A percentile compares a stretch with the other conserved stretches of the same genome.
These are phyloP conservation scores for Apis dorsata DNA, from an alignment of 1,140 invertebrate species.

Conservation along the genomic window DNA sequence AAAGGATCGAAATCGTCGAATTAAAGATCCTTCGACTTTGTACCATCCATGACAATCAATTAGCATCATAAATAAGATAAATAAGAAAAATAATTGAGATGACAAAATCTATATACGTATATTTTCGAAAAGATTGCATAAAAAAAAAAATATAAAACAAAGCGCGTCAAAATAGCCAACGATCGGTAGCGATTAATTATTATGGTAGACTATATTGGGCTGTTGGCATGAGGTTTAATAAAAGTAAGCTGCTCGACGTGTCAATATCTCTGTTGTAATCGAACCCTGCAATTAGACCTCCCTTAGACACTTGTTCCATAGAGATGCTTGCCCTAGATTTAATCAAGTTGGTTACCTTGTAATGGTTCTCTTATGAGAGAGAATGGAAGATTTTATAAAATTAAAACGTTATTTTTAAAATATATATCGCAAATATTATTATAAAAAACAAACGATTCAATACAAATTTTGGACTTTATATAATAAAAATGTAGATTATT, in stretches of 20 bases:
- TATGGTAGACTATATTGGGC: conserved; percentile 50
- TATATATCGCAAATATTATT: neutral
- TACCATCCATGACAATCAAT: too few species aligned
- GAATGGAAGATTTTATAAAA: too few species aligned
- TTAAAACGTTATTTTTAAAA: neutral
- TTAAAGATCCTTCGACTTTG: too few species aligned
- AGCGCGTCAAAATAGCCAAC: neutral
- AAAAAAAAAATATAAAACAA: too few species aligned
- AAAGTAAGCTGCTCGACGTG: conserved; percentile 72
- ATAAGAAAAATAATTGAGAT: too few species aligned
- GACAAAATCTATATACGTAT: too few species aligned
- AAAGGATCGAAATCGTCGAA: too few species aligned
- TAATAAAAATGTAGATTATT: too few species aligned
- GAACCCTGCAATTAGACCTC: conserved; percentile 57
- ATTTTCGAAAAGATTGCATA: neutral
- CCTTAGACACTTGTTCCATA: conserved; percentile 56
- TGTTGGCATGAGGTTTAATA: conserved; percentile 66
- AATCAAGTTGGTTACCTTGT: conserved; percentile 26
- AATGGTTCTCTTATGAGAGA: conserved; percentile 35
- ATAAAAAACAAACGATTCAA: neutral
- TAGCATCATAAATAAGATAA: too few species aligned
- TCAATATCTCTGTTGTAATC: conserved; percentile 63
- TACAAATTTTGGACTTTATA: too few species aligned
- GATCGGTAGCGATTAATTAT: conserved; percentile 43
- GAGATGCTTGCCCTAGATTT: conserved; percentile 60